A percentile compares a stretch with the other conserved stretches of the same genome.
These are phyloP conservation scores for Lipotes vexillifer DNA, from an alignment of 2,113 vertebrate genomes.

Conservation along the genomic window DNA sequence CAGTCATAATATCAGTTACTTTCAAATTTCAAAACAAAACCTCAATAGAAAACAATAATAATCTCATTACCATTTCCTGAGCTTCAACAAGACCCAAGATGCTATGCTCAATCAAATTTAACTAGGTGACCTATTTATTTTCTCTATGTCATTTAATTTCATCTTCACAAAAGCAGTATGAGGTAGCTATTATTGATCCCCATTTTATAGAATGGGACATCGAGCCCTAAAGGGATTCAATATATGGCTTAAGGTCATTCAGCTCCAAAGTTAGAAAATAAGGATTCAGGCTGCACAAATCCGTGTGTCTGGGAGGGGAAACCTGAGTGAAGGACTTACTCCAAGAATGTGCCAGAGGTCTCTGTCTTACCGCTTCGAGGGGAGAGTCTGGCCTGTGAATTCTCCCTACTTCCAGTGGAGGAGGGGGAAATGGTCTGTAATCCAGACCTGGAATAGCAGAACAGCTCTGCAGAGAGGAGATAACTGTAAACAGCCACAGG, in stretches of 20 bases:
- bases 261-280: neutral
- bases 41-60: neutral
- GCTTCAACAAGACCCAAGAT: neutral
- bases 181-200: neutral
- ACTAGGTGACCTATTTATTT: neutral
- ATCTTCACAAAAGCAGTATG: neutral
- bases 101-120: neutral
- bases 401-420: neutral
- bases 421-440: neutral
- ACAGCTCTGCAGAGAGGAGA: neutral
- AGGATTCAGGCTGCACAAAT: neutral
- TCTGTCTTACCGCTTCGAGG: neutral
- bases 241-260: too few relatives aligned
- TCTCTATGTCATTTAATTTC: neutral
- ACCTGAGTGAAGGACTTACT: neutral
- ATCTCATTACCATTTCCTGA: neutral
- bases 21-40: neutral
- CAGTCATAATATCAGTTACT: neutral
- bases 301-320: neutral
- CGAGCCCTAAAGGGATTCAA: neutral
- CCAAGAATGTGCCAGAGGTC: neutral
- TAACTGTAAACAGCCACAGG: neutral
- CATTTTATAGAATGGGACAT: neutral
- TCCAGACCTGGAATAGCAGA: neutral
- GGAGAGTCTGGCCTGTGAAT: neutral